phyloP scores from a whole-genome alignment of 2,113 vertebrate species.

The Lutjanus erythropterus region DNA sequence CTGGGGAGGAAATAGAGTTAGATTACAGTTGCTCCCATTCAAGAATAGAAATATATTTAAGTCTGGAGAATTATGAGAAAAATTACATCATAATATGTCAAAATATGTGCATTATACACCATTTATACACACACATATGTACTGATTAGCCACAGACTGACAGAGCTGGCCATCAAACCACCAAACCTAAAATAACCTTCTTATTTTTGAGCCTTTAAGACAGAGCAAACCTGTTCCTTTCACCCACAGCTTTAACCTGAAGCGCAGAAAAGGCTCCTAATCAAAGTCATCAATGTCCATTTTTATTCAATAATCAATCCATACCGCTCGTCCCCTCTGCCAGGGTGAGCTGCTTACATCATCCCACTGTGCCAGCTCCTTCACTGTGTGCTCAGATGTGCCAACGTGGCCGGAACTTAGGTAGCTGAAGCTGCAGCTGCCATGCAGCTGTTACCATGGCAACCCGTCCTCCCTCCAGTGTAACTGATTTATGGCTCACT shows the following conservation, averaged over 20 bases:
- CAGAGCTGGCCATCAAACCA: too few relatives aligned
- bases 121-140: too few relatives aligned
- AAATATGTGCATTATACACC: too few relatives aligned
- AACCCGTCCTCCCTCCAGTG: conserved; percentile 36
- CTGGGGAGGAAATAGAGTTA: too few relatives aligned
- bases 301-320: neutral
- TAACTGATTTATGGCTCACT: conserved; percentile 24
- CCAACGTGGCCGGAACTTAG: conserved; percentile 63
- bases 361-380: conserved; percentile 8
- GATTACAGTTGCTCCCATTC: too few relatives aligned
- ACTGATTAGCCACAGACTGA: too few relatives aligned
- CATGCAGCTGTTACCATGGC: conserved; percentile 57
- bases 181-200: too few relatives aligned
- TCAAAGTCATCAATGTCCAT: neutral
- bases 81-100: too few relatives aligned
- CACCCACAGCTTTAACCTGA: neutral
- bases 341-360: conserved; percentile 27
- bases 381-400: conserved; percentile 40
- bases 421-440: conserved; percentile 38
- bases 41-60: too few relatives aligned
- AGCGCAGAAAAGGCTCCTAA: neutral
- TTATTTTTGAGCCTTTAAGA: too few relatives aligned
- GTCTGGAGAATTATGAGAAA: too few relatives aligned
- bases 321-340: neutral
- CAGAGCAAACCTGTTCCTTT: too few relatives aligned